Evolutionary conservation across 2,888 invertebrate genomes (phyloP), one percentile per base, ranked within the genome.

Genomic region (Drosophila falleni): DNA sequence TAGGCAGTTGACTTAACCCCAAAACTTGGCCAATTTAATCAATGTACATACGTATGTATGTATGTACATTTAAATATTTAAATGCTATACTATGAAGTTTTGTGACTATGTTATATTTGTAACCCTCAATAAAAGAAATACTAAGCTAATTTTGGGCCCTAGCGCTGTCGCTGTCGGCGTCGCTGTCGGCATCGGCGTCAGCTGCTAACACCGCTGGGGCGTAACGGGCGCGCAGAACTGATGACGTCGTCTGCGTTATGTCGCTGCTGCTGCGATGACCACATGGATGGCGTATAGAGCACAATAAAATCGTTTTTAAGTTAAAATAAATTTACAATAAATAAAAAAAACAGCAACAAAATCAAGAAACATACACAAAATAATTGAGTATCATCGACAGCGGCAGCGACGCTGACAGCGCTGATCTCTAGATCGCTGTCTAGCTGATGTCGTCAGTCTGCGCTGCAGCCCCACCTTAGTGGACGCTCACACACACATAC

Each of bases 381-480:
- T 63, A 71, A 77, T 60, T 73, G 55, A 31, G 47, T 47, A 44
- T 15, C 62, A 51, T 9, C 19, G 8, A 11, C 26, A 13, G 26
- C 19, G n/a, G 23, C 59, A 63, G 69, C 51, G 70, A 65, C 65
- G 77, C 59, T 70, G 65, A 74, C 66, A 53, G 71, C 66, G 58
- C 67, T 75, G 81, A 81, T 81, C 82, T 82, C 16, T 59, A 61
- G 44, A 51, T 58, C 54, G 37, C 37, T 23, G 69, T 51, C 42
- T 47, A 5, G 56, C 70, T 74, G 83, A 82, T 81, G 78, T 78
- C 73, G 73, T 75, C 73, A 76, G 60, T 61, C 44, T 44, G 58
- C 68, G 66, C 64, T 67, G 50, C 66, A 78, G 85, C 83, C 83
- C 82, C 85, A 85, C 83, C 85, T 83, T 80, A 72, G 75, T 72